Conservation (phyloP, 1,140 invertebrate species). For the Tenebrio molitor region DNA sequence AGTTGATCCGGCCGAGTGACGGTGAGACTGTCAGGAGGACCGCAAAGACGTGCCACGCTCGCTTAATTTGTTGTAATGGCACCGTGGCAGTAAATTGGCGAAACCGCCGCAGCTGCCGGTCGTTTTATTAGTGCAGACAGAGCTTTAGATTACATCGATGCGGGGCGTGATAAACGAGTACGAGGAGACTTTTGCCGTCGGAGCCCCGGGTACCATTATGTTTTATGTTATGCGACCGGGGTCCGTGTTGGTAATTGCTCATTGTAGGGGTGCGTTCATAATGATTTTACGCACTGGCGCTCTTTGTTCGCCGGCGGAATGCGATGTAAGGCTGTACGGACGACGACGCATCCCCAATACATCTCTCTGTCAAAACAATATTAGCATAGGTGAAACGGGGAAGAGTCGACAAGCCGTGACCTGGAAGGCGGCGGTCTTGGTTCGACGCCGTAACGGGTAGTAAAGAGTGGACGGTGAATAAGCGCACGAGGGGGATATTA, state of each 20-base stretch:
- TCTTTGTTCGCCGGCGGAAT: not conserved
- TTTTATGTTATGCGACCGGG: constrained; percentile 2
- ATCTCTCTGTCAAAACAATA: too few relatives aligned
- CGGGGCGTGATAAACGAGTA: not conserved
- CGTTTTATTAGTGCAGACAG: constrained; percentile 21
- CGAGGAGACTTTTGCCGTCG: constrained; percentile 2
- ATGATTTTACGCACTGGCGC: constrained; percentile 21
- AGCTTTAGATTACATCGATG: constrained; percentile 17
- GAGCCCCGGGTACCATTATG: constrained; percentile 1
- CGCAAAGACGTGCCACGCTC: not conserved
- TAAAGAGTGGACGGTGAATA: too few relatives aligned
- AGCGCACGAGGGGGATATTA: too few relatives aligned
- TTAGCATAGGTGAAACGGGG: too few relatives aligned
- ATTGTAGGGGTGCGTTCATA: constrained; percentile 18
- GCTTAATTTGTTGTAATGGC: constrained; percentile 4
- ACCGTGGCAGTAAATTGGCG: not conserved
- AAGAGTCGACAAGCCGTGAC: too few relatives aligned
- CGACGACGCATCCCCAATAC: too few relatives aligned
- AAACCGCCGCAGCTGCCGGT: not conserved
- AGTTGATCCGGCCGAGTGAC: not conserved
- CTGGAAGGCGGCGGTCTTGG: too few relatives aligned
- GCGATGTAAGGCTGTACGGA: constrained; percentile 1
- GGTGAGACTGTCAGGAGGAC: not conserved
- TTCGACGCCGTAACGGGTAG: too few relatives aligned
- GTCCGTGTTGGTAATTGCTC: constrained; percentile 3